Conservation (phyloP, 2,888 invertebrate species). For the Drosophila kanekoi region DNA sequence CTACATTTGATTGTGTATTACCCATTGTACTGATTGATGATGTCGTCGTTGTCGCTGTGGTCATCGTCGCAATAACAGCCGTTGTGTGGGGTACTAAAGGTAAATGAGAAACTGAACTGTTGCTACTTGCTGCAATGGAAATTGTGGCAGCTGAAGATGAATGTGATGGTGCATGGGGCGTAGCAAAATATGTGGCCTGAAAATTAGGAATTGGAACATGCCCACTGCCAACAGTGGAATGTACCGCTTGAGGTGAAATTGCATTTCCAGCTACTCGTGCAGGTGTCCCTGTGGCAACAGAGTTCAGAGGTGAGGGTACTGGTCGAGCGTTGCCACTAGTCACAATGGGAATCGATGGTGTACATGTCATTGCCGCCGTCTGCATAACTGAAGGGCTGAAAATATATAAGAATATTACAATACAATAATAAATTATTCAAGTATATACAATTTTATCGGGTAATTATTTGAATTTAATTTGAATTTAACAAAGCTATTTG, state of each 20-base stretch:
- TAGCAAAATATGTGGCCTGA: constrained; percentile 89
- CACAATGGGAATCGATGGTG: constrained; percentile 85
- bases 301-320: constrained; percentile 85
- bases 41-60: constrained; percentile 57
- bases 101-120: constrained; percentile 34
- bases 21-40: constrained; percentile 51
- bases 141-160: constrained; percentile 44
- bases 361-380: constrained; percentile 72
- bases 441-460: too few species aligned
- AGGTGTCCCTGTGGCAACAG: constrained; percentile 36
- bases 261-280: constrained; percentile 84
- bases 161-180: constrained; percentile 87
- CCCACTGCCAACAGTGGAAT: constrained; percentile 83
- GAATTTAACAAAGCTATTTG: too few species aligned
- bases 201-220: constrained; percentile 81
- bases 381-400: constrained; percentile 61
- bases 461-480: too few species aligned
- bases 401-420: constrained; percentile 4
- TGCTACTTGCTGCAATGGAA: constrained; percentile 29
- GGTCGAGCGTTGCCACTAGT: constrained; percentile 86
- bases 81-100: constrained; percentile 49
- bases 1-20: constrained; percentile 38
- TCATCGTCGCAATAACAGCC: constrained; percentile 51
- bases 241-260: constrained; percentile 84
- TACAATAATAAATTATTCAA: too few species aligned